These are phyloP conservation scores for Paedocypris sp. DNA, from an alignment of 2,113 vertebrate genomes.

Conservation along the genomic window DNA sequence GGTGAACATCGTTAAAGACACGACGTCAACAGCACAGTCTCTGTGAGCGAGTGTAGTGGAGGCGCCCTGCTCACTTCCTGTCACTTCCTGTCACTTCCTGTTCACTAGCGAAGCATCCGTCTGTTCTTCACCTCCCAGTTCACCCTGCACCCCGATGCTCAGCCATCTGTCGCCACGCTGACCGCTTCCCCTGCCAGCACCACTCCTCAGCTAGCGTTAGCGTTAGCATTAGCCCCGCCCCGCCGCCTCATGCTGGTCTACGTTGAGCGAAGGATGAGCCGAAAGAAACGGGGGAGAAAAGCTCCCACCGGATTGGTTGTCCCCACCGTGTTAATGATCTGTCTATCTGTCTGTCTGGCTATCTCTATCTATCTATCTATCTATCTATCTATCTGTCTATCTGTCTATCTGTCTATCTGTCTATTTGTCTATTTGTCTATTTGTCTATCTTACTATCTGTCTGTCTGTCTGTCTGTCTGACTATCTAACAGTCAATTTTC, in stretches of 20 bases:
- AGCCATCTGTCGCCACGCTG: constrained; percentile 63
- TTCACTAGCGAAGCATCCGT: constrained; percentile 21
- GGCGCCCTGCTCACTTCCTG: neutral
- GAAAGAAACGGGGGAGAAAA: neutral
- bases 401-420: too few species aligned
- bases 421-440: too few species aligned
- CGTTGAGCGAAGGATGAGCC: neutral
- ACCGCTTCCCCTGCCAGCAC: constrained; percentile 54
- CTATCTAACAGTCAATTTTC: too few species aligned
- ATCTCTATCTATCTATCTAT: too few species aligned
- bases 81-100: neutral
- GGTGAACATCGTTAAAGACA: too few species aligned
- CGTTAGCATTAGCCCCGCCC: constrained; percentile 18
- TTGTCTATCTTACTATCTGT: too few species aligned
- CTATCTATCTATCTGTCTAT: too few species aligned
- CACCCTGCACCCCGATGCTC: constrained; percentile 61
- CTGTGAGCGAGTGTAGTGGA: too few species aligned
- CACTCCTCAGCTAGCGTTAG: neutral
- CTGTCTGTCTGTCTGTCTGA: too few species aligned
- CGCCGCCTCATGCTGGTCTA: constrained; percentile 13
- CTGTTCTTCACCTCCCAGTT: constrained; percentile 50
- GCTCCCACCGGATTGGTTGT: constrained; percentile 5
- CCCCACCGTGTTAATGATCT: too few species aligned
- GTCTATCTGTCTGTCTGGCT: too few species aligned
- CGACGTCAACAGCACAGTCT: too few species aligned